A percentile compares a stretch with the other conserved stretches of the same genome.
Conservation (phyloP, 2,797 vertebrate genomes). For the Urophycis tenuis region DNA sequence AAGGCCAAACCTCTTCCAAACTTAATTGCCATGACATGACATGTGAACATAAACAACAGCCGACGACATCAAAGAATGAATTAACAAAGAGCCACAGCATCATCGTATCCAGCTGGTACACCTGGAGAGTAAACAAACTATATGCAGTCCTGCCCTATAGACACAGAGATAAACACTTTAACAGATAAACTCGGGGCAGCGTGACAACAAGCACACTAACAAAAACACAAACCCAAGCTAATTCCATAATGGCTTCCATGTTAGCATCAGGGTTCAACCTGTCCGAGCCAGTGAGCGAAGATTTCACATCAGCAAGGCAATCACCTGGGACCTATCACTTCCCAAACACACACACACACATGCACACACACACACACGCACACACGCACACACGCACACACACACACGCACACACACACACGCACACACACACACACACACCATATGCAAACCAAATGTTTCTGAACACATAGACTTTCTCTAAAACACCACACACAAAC, state of each 20-base stretch:
- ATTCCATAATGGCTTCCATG: neutral
- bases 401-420: neutral
- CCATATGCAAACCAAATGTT: neutral
- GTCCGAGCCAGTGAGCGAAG: neutral
- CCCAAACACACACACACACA: neutral
- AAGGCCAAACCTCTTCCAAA: neutral
- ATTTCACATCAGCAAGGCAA: neutral
- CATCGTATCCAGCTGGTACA: neutral
- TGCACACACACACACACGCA: too few species aligned
- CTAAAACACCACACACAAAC: neutral
- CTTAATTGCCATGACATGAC: neutral
- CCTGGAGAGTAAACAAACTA: neutral
- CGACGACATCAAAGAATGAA: neutral
- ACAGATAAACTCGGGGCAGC: neutral
- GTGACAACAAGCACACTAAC: neutral
- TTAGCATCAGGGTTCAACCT: neutral
- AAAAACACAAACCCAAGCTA: neutral
- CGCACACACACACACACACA: neutral
- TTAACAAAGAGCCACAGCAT: neutral
- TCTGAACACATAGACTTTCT: neutral
- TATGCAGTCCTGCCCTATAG: slow-evolving; percentile 38
- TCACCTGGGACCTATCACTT: slow-evolving; percentile 1
- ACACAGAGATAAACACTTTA: slow-evolving; percentile 24
- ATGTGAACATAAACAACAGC: neutral
- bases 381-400: too few species aligned